Evolutionary conservation across 2,888 invertebrate genomes (phyloP).

Genomic region (Drosophila conformis): DNA sequence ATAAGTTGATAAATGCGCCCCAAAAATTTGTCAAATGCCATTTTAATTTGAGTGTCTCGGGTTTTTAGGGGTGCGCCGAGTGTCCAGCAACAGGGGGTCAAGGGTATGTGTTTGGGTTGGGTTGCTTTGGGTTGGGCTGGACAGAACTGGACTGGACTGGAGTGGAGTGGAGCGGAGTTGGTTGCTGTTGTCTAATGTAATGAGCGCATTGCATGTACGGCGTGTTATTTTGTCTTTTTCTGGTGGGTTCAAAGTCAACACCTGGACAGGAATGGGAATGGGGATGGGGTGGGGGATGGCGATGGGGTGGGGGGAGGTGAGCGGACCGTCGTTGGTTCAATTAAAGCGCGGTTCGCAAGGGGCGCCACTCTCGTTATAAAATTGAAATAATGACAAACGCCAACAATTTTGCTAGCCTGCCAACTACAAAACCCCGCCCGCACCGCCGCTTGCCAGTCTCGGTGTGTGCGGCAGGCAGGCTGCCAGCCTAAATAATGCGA

Average conservation of each 20-base stretch:
- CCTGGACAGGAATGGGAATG: constrained; percentile 38
- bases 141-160: neutral
- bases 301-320: neutral
- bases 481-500: constrained; percentile 70
- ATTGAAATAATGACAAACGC: constrained; percentile 77
- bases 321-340: constrained; percentile 57
- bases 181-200: constrained; percentile 66
- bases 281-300: neutral
- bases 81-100: constrained; percentile 3
- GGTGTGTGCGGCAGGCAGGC: constrained; percentile 7
- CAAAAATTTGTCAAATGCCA: constrained; percentile 72
- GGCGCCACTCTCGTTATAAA: constrained; percentile 69
- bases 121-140: neutral
- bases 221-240: constrained; percentile 18
- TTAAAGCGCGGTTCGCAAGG: constrained; percentile 63
- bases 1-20: constrained; percentile 71
- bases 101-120: neutral
- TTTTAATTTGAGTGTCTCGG: constrained; percentile 69
- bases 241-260: constrained; percentile 69
- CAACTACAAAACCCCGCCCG: neutral
- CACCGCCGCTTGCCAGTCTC: neutral
- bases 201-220: constrained; percentile 74
- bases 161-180: constrained; percentile 12
- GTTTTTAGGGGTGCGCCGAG: constrained; percentile 49
- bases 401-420: constrained; percentile 68